These are phyloP conservation scores for Heliopora coerulea DNA, from an alignment of 92 coral and sea anemone genomes.

Conservation along the genomic window DNA sequence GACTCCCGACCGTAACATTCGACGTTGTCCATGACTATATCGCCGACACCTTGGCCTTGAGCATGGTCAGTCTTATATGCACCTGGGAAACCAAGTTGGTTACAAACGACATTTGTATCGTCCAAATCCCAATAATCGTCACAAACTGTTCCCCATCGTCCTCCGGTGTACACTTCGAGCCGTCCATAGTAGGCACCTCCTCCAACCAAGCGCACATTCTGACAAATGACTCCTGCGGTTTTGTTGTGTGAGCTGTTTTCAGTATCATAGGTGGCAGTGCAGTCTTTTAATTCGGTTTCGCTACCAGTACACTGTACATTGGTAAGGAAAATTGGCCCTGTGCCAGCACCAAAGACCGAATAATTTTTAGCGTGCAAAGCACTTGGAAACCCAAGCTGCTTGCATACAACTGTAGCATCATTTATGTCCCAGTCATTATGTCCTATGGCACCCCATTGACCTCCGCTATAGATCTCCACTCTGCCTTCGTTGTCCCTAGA, in stretches of 20 bases:
- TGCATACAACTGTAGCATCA: constrained; percentile 9
- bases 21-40: constrained; percentile 5
- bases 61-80: no score
- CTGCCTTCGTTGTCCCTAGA: constrained; percentile 7
- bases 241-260: neutral
- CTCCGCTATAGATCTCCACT: constrained; percentile 25
- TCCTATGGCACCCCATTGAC: constrained; percentile 18
- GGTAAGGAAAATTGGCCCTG: neutral
- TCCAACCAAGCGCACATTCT: neutral
- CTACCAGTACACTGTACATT: constrained; percentile 5
- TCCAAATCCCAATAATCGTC: neutral
- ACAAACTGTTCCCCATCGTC: constrained; percentile 29
- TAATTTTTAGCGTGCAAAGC: neutral
- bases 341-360: neutral
- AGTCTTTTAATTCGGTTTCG: constrained; percentile 2
- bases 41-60: neutral
- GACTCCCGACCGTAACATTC: neutral
- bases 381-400: neutral
- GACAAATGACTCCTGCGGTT: constrained; percentile 19
- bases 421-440: constrained; percentile 5
- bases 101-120: neutral
- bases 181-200: constrained; percentile 2
- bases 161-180: constrained; percentile 20
- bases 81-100: constrained; percentile 4
- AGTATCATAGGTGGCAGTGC: neutral